phyloP scores from a whole-genome alignment of 2,113 vertebrate genomes.

The Prolemur simus region DNA sequence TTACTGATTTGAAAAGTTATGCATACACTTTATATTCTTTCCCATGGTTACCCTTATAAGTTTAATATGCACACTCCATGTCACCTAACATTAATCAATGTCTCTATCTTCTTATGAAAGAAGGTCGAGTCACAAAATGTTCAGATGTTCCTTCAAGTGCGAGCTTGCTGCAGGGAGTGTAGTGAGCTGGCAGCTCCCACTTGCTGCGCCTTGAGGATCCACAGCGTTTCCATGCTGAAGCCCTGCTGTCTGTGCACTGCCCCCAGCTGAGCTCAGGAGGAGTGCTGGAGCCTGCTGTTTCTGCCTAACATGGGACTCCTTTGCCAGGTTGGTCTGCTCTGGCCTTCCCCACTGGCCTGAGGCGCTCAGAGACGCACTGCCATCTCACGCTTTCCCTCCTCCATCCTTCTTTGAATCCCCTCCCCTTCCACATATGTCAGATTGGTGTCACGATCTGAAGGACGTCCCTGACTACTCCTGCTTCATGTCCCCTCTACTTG shows the following conservation, averaged over 20 bases:
- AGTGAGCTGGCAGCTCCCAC: not conserved
- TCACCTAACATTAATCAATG: not conserved
- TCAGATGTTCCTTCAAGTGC: not conserved
- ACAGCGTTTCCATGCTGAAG: not conserved
- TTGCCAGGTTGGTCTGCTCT: not conserved
- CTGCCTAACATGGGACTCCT: not conserved
- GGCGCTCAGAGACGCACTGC: not conserved
- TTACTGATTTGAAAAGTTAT: not conserved
- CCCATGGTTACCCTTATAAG: not conserved
- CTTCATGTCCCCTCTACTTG: not conserved
- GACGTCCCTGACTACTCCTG: not conserved
- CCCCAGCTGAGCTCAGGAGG: too few species aligned
- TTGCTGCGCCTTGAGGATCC: not conserved
- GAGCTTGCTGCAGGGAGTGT: not conserved
- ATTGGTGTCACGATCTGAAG: not conserved
- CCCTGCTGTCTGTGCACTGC: not conserved
- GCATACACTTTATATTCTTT: not conserved
- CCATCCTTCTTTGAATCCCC: not conserved
- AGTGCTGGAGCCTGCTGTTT: not conserved
- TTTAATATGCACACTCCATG: not conserved
- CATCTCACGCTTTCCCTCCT: not conserved
- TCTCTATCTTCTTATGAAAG: not conserved
- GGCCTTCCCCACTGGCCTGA: not conserved
- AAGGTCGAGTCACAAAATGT: not conserved
- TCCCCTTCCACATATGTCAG: not conserved